Conservation (phyloP, 1,140 invertebrate genomes). For the Drosophila cardini region DNA sequence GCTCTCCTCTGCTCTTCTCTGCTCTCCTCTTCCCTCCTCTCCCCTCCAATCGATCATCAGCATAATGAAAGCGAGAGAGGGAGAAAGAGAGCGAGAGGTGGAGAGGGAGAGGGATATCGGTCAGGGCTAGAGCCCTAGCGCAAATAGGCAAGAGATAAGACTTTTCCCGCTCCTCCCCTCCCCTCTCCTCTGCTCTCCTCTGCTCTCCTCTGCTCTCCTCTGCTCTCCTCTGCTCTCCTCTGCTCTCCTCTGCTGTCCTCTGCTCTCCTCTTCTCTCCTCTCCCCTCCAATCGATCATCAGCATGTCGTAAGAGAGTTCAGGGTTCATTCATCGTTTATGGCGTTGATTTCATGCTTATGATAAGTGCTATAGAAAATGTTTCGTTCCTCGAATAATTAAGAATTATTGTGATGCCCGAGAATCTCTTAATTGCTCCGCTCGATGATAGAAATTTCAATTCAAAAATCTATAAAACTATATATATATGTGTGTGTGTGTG, state of each 20-base stretch:
- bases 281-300: constrained; percentile 6
- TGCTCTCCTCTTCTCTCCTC: too few species aligned
- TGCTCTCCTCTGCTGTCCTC: too few species aligned
- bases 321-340: constrained; percentile 30
- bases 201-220: too few species aligned
- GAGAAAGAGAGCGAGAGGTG: background rate
- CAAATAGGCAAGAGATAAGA: constrained; percentile 30
- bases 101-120: constrained; percentile 33
- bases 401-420: constrained; percentile 19
- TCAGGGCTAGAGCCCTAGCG: constrained; percentile 47
- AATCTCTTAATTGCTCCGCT: constrained; percentile 37
- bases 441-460: constrained; percentile 42
- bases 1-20: too few species aligned
- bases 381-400: constrained; percentile 16
- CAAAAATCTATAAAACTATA: background rate
- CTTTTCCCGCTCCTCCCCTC: too few species aligned
- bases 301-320: constrained; percentile 49
- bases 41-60: too few species aligned
- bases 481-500: background rate
- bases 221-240: too few species aligned
- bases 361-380: constrained; percentile 23
- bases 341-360: constrained; percentile 31
- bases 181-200: too few species aligned
- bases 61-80: background rate
- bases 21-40: too few species aligned